phyloP scores from a whole-genome alignment of 1,140 invertebrate genomes.

The Procambarus virginalis region DNA sequence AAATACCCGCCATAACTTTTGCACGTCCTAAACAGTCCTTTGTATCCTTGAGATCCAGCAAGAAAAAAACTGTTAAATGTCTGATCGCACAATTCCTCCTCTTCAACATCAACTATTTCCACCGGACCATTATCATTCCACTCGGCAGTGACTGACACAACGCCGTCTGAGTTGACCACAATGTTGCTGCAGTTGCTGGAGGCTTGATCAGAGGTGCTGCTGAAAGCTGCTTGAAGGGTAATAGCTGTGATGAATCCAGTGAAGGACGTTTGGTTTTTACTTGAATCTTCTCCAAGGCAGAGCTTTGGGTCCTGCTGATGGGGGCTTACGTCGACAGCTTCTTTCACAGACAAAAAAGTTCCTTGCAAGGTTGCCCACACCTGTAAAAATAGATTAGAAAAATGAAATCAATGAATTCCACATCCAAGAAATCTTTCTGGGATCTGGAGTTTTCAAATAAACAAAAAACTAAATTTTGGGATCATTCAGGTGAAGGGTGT shows the following conservation, averaged over 20 bases:
- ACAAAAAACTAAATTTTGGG: too few species aligned
- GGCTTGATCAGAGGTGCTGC: background rate
- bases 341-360: background rate
- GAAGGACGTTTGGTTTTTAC: background rate
- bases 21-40: background rate
- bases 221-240: background rate
- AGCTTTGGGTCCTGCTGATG: background rate
- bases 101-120: background rate
- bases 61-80: background rate
- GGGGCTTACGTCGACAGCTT: background rate
- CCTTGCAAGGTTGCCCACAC: background rate
- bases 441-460: too few species aligned
- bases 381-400: background rate
- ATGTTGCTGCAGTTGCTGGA: background rate
- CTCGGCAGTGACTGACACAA: background rate
- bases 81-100: background rate
- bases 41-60: background rate
- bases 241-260: background rate
- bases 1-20: conserved; percentile 2
- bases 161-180: background rate
- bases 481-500: too few species aligned
- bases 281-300: background rate
- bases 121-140: background rate
- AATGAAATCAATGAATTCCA: background rate
- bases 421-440: background rate